These are phyloP conservation scores for Penaeus monodon DNA, from an alignment of 2,888 invertebrate genomes.

Conservation along the genomic window DNA sequence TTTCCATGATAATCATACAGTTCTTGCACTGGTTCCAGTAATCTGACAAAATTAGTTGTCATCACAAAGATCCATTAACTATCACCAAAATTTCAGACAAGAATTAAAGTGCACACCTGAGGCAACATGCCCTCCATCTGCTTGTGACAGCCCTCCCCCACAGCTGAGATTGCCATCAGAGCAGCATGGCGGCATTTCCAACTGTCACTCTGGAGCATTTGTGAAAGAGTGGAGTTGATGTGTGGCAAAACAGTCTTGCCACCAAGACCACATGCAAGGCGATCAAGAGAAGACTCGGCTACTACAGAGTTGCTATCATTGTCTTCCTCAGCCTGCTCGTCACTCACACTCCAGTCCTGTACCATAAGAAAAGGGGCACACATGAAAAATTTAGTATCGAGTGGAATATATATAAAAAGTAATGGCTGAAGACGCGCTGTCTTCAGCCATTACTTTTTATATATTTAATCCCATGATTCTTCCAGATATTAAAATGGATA, in stretches of 20 bases:
- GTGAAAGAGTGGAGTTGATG: constrained; percentile 86
- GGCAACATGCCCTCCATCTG: constrained; percentile 97
- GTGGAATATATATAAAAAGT: neutral
- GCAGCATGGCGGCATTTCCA: constrained; percentile 86
- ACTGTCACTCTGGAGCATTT: constrained; percentile 76
- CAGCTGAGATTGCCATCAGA: constrained; percentile 97
- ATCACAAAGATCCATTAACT: neutral
- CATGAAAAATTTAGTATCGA: neutral
- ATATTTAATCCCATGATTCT: neutral
- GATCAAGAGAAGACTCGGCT: constrained; percentile 95
- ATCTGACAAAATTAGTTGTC: no score
- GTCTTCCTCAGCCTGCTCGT: constrained; percentile 65
- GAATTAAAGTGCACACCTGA: constrained; percentile 71
- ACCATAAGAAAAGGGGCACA: neutral
- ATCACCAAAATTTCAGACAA: neutral
- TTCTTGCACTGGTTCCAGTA: no score
- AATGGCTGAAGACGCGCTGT: neutral
- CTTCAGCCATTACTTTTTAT: no score
- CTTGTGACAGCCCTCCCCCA: constrained; percentile 98
- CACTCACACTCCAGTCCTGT: constrained; percentile 62
- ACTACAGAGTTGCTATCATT: constrained; percentile 86
- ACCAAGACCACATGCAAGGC: constrained; percentile 96
- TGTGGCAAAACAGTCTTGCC: constrained; percentile 92
- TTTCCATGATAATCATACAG: no score
- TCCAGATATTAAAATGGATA: neutral